Evolutionary conservation across 2,888 invertebrate species (phyloP).

Genomic region (Clunio marinus): DNA sequence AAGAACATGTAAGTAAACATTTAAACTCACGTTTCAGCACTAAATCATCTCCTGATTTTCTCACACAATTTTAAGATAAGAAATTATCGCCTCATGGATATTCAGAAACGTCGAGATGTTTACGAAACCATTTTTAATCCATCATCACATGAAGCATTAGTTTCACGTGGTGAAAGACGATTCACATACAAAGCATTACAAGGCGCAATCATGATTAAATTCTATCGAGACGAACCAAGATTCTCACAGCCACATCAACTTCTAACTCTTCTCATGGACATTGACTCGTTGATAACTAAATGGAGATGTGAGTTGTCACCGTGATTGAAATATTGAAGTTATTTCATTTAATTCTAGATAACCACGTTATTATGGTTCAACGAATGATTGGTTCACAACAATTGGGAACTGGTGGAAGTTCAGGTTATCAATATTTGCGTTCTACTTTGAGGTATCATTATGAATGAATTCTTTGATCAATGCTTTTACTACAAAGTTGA

Average conservation of each 20-base stretch:
- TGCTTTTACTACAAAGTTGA: conserved; percentile 31
- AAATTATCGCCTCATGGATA: conserved; percentile 65
- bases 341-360: conserved; percentile 60
- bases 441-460: conserved; percentile 96
- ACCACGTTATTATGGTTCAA: conserved; percentile 97
- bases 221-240: conserved; percentile 93
- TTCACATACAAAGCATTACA: conserved; percentile 89
- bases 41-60: no score
- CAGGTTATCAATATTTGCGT: conserved; percentile 95
- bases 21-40: conserved; percentile 21
- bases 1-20: conserved; percentile 30
- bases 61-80: conserved; percentile 56
- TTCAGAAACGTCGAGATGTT: conserved; percentile 73
- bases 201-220: conserved; percentile 96
- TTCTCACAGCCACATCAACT: conserved; percentile 98
- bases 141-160: conserved; percentile 73
- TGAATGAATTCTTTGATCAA: no score
- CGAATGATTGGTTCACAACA: conserved; percentile 97
- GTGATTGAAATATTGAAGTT: background rate
- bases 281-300: conserved; percentile 96
- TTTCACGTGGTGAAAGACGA: conserved; percentile 68
- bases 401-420: conserved; percentile 95
- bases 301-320: conserved; percentile 82
- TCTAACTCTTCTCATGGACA: conserved; percentile 90
- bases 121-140: conserved; percentile 89